Evolutionary conservation across 1,140 invertebrate species (phyloP).

Genomic region (Sinella curviseta): DNA sequence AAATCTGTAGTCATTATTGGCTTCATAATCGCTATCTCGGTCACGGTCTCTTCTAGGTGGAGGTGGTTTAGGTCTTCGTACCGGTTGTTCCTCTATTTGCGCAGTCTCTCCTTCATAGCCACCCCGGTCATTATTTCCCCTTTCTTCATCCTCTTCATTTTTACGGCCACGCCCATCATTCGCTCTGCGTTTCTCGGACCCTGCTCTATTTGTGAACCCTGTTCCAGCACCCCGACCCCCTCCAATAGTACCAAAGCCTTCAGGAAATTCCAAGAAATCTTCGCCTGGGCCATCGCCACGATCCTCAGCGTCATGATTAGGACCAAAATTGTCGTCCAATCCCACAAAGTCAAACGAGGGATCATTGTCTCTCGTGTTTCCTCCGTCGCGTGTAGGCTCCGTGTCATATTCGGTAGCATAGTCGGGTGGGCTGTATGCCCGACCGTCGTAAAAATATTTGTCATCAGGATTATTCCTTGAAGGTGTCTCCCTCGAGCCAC

Average conservation of each 20-base stretch:
- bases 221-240: not conserved
- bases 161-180: not conserved
- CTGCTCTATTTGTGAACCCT: not conserved
- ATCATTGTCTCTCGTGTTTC: slow-evolving; percentile 6
- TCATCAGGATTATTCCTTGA: not conserved
- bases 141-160: slow-evolving; percentile 5
- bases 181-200: not conserved
- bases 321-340: slow-evolving; percentile 31
- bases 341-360: slow-evolving; percentile 31
- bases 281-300: not conserved
- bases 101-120: not conserved
- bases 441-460: not conserved
- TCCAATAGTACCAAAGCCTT: not conserved
- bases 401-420: not conserved
- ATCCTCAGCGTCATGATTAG: not conserved
- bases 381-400: not conserved
- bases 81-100: not conserved
- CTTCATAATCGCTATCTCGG: not conserved
- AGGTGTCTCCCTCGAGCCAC: not conserved
- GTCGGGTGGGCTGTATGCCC: slow-evolving; percentile 1
- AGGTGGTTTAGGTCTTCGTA: not conserved
- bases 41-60: not conserved
- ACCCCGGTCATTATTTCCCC: not conserved
- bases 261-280: not conserved
- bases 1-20: not conserved